A percentile compares a stretch with the other conserved stretches of the same genome.
These are phyloP conservation scores for Okapia johnstoni DNA, from an alignment of 2,113 vertebrate genomes.

Conservation along the genomic window DNA sequence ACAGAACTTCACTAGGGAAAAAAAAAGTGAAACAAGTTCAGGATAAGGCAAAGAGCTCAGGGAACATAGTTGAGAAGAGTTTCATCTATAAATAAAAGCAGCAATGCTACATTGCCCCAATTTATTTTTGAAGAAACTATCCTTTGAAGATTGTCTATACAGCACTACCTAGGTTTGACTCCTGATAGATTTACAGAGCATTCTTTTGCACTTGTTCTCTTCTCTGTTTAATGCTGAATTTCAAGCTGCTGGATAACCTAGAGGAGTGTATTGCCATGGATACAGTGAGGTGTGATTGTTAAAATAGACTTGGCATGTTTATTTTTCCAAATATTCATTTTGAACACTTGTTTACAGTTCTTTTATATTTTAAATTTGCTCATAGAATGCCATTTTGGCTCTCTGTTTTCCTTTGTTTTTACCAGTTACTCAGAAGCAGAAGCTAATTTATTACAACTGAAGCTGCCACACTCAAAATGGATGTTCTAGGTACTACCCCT, in stretches of 20 bases:
- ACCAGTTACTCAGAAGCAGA: background rate
- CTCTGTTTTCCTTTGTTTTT: background rate
- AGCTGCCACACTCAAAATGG: background rate
- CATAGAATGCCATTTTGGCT: background rate
- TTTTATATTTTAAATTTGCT: background rate
- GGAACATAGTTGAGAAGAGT: background rate
- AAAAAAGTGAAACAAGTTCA: slow-evolving; percentile 7
- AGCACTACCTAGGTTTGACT: background rate
- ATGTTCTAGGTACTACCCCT: background rate
- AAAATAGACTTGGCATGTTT: slow-evolving; percentile 39
- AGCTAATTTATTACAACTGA: background rate
- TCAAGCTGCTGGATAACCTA: slow-evolving; percentile 20
- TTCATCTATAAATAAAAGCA: slow-evolving; percentile 59
- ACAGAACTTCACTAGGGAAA: slow-evolving; percentile 22
- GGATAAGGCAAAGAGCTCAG: slow-evolving; percentile 9
- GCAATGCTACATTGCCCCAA: background rate
- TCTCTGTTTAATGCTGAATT: slow-evolving; percentile 15
- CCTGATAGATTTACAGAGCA: background rate
- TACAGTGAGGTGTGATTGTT: background rate
- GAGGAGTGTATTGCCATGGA: slow-evolving; percentile 35
- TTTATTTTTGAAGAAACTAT: slow-evolving; percentile 34
- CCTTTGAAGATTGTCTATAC: slow-evolving; percentile 1
- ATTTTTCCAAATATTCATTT: slow-evolving; percentile 40
- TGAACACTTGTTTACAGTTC: background rate
- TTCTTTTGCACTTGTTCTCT: background rate